phyloP scores from a whole-genome alignment of 53 echinoderm and acorn worm species.

The Holothuria scabra region DNA sequence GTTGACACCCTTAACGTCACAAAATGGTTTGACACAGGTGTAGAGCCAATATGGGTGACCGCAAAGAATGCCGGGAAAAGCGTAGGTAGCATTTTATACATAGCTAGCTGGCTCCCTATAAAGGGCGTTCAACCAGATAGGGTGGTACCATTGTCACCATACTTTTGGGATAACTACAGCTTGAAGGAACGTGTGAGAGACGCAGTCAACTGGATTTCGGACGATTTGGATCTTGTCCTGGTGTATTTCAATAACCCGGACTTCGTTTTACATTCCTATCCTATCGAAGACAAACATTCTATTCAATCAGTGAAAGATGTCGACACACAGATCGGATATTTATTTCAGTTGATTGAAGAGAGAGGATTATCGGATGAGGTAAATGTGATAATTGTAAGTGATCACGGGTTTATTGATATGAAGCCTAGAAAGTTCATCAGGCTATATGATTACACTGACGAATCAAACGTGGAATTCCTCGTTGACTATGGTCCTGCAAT shows the following conservation, averaged over 20 bases:
- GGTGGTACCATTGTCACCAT: background rate
- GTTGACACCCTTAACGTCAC: slow-evolving; percentile 25
- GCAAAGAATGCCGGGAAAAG: slow-evolving; percentile 50
- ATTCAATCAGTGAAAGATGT: slow-evolving; percentile 30
- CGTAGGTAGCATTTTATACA: slow-evolving; percentile 53
- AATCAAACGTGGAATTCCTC: slow-evolving; percentile 51
- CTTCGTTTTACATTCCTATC: slow-evolving; percentile 34
- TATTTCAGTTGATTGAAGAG: slow-evolving; percentile 33
- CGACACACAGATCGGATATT: slow-evolving; percentile 31
- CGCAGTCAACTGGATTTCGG: slow-evolving; percentile 10
- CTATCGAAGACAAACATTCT: background rate
- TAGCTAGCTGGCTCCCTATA: slow-evolving; percentile 47
- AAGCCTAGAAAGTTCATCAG: slow-evolving; percentile 41
- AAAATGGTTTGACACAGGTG: slow-evolving; percentile 57
- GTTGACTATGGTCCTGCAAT: slow-evolving; percentile 54
- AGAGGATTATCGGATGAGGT: slow-evolving; percentile 46
- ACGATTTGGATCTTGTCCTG: slow-evolving; percentile 53
- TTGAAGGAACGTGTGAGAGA: slow-evolving; percentile 24
- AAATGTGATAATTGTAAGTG: slow-evolving; percentile 58
- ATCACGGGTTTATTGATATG: slow-evolving; percentile 53
- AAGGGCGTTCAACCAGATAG: slow-evolving; percentile 46
- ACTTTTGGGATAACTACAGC: slow-evolving; percentile 31
- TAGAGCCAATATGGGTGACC: slow-evolving; percentile 63
- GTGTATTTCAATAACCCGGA: slow-evolving; percentile 58
- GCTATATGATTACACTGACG: slow-evolving; percentile 57